These are phyloP conservation scores for Saccostrea cuccullata DNA, from an alignment of 1,140 invertebrate species.

Conservation along the genomic window DNA sequence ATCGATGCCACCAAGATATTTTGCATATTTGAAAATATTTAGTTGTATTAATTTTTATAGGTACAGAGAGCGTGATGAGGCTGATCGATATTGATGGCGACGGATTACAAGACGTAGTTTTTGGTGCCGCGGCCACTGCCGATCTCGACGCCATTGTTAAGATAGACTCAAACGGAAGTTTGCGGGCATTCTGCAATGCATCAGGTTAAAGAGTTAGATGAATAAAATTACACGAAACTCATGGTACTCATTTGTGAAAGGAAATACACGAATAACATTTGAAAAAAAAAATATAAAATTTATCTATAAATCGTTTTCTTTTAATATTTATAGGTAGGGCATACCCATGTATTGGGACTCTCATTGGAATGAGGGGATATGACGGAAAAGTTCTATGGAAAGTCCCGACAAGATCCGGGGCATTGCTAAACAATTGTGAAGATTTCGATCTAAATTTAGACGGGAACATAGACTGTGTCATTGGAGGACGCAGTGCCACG, in stretches of 20 bases:
- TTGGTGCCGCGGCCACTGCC: conserved; percentile 56
- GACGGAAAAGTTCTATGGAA: conserved; percentile 73
- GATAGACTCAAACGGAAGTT: background rate
- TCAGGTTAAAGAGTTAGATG: background rate
- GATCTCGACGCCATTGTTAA: background rate
- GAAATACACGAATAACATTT: background rate
- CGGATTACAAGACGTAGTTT: conserved; percentile 69
- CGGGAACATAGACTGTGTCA: conserved; percentile 71
- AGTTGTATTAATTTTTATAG: conserved; percentile 49
- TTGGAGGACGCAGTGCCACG: conserved; percentile 66
- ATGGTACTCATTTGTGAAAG: background rate
- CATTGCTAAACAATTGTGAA: conserved; percentile 69
- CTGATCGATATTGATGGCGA: conserved; percentile 73
- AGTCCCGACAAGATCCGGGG: conserved; percentile 54
- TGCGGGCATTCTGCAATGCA: background rate
- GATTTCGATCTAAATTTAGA: conserved; percentile 74
- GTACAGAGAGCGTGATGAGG: conserved; percentile 67
- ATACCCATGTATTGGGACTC: conserved; percentile 63
- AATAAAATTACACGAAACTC: background rate
- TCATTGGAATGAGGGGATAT: conserved; percentile 71
- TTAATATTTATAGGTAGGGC: conserved; percentile 45
- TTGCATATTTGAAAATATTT: background rate
- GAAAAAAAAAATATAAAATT: too few relatives aligned
- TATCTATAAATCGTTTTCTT: background rate
- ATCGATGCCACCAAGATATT: too few relatives aligned